phyloP scores from a whole-genome alignment of 2,113 vertebrate species.

The Tympanuchus pallidicinctus region DNA sequence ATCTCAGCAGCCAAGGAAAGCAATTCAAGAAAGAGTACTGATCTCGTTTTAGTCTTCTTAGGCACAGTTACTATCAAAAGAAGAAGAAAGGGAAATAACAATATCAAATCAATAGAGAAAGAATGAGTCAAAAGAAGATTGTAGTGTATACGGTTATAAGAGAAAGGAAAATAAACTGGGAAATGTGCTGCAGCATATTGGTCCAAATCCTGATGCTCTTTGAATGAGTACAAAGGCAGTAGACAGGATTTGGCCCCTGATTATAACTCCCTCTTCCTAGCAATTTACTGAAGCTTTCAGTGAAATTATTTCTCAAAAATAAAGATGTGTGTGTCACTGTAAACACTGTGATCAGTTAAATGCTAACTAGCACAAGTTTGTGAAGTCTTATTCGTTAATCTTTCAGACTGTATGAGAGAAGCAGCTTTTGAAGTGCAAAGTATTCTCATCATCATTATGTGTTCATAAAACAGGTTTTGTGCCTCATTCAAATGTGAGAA shows the following conservation, averaged over 20 bases:
- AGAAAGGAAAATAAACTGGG: constrained; percentile 7
- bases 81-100: constrained; percentile 40
- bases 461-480: background rate
- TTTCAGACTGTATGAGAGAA: constrained; percentile 38
- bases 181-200: background rate
- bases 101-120: constrained; percentile 22
- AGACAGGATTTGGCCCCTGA: constrained; percentile 38
- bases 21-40: background rate
- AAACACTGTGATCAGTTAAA: constrained; percentile 71
- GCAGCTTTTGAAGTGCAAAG: constrained; percentile 72
- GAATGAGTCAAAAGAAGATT: background rate
- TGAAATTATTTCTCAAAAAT: constrained; percentile 50
- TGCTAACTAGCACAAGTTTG: constrained; percentile 64
- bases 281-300: constrained; percentile 46
- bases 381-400: constrained; percentile 68
- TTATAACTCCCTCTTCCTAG: background rate
- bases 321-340: constrained; percentile 41
- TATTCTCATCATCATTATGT: constrained; percentile 27
- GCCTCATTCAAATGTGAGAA: background rate
- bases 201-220: background rate
- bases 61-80: background rate
- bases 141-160: background rate
- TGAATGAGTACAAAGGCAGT: background rate
- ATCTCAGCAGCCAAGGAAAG: constrained; percentile 21
- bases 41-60: background rate